A percentile compares a stretch with the other conserved stretches of the same genome.
Evolutionary conservation across 2,797 vertebrate genomes (phyloP).

Genomic region (Anguilla marmorata): DNA sequence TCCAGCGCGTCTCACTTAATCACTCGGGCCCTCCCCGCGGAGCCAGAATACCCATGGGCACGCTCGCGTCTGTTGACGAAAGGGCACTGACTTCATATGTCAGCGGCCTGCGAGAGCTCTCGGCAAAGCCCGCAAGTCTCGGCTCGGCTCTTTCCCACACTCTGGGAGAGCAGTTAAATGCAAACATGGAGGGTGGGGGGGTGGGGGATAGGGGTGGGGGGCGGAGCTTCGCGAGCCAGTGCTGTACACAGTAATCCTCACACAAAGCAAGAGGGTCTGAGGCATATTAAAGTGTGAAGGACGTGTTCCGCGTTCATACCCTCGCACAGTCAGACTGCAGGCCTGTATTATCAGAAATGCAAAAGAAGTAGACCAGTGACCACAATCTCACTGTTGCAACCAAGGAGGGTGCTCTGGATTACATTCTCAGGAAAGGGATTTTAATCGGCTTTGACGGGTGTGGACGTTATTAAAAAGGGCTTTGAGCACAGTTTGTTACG

Average conservation of each 20-base stretch:
- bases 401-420: not conserved
- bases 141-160: conserved; percentile 54
- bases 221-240: not conserved
- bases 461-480: conserved; percentile 20
- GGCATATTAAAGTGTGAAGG: not conserved
- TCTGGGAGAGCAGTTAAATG: conserved; percentile 24
- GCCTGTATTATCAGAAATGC: conserved; percentile 19
- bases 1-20: conserved; percentile 38
- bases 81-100: conserved; percentile 30
- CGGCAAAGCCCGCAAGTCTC: not conserved
- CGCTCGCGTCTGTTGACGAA: conserved; percentile 33
- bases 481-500: conserved; percentile 13
- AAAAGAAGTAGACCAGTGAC: not conserved
- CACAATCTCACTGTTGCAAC: conserved; percentile 6
- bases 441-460: conserved; percentile 2
- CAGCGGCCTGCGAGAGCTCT: conserved; percentile 29
- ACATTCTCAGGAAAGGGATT: conserved; percentile 23
- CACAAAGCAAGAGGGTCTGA: conserved; percentile 14
- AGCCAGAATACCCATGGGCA: conserved; percentile 44
- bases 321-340: conserved; percentile 1
- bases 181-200: not conserved
- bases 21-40: conserved; percentile 32
- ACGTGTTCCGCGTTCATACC: not conserved
- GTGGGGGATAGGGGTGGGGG: not conserved
- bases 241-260: conserved; percentile 12